Evolutionary conservation across 92 coral and sea anemone species (phyloP), one percentile per base, ranked within the genome.

Genomic region (Virgularia gustaviana): DNA sequence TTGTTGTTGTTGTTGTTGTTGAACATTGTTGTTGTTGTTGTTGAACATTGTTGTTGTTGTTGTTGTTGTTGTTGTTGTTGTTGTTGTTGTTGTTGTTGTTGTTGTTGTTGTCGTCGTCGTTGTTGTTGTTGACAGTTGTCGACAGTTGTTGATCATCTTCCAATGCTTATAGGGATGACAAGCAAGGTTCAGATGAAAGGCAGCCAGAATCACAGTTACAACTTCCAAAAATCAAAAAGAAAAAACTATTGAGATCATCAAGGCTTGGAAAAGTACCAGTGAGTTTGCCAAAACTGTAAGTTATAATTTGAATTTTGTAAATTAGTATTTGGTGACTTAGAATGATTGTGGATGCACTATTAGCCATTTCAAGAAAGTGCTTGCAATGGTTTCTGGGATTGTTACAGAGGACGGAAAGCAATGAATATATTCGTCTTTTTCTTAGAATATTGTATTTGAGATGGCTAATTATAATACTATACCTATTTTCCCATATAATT

Each of bases 241-340:
- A 66, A 29, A 68, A 47, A 22, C 31, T 2, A 12, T 15, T 51
- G 47, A 2, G 9, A 12, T 47, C 1, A 49, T 22, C 28, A 68
- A 68, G 24, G 44, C 8, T 34, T 33, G 3, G 37, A 0, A 49
- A 68, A 35, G 61, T 47, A 47, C 18, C 60, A n/a, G 32, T 43
- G 8, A 66, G 47, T 8, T 66, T 66, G 45, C 75, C 75, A 3
- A 68, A 51, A 68, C 2, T 68, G 75, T 68, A 49, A 68, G 75
- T 68, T 10, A 28, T 58, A 10, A 3, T n/a, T n/a, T n/a, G n/a
- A n/a, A n/a, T n/a, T n/a, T n/a, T n/a, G n/a, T n/a, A n/a, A n/a
- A n/a, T n/a, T n/a, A n/a, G n/a, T n/a, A n/a, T n/a, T n/a, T n/a
- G n/a, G n/a, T n/a, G n/a, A n/a, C n/a, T n/a, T n/a, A n/a, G n/a